Evolutionary conservation across 2,113 vertebrate genomes (phyloP), one percentile per base, ranked within the genome.

Genomic region (Australoheros scitulus): DNA sequence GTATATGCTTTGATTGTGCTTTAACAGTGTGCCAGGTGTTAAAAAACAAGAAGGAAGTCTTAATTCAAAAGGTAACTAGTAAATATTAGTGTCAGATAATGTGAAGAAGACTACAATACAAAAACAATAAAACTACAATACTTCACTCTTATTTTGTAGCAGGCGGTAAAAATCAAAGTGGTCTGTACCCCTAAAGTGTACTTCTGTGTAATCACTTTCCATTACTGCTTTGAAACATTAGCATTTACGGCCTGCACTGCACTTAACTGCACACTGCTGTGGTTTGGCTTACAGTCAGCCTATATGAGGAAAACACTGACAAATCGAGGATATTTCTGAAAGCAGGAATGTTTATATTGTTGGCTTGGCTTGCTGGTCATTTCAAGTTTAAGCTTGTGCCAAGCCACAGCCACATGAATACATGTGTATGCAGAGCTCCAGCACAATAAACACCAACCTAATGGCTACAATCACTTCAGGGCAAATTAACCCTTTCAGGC

Each of bases 311-410:
- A 78, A 78, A 57, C 74, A 76, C 34, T 34, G 59, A 36, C n/a
- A 34, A 65, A 52, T 52, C 32, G 26, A 72, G 68, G 17, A 47
- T 70, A 70, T 72, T 72, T 72, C 18, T 72, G 68, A 72, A 72
- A 72, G 52, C 68, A 72, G 68, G 26, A 63, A 26, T 84, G 57
- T 80, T 82, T 77, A 79, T 61, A 60, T 13, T 43, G 55, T 22
- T 76, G 81, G 77, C 59, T 83, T 76, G 68, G 22, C 58, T 76
- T 56, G 61, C 68, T 43, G 76, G 75, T 32, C 65, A 79, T 36
- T 79, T 64, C 58, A 36, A 11, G 43, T 77, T 61, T 43, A 72
- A 70, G 24, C 18, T 57, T 11, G n/a, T 65, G 80, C 77, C 61
- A 80, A 77, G 10, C 36, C 81, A 61, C 61, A 22, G 47, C 80